Evolutionary conservation across 2,888 invertebrate species (phyloP).

Genomic region (Drosophila rubida): DNA sequence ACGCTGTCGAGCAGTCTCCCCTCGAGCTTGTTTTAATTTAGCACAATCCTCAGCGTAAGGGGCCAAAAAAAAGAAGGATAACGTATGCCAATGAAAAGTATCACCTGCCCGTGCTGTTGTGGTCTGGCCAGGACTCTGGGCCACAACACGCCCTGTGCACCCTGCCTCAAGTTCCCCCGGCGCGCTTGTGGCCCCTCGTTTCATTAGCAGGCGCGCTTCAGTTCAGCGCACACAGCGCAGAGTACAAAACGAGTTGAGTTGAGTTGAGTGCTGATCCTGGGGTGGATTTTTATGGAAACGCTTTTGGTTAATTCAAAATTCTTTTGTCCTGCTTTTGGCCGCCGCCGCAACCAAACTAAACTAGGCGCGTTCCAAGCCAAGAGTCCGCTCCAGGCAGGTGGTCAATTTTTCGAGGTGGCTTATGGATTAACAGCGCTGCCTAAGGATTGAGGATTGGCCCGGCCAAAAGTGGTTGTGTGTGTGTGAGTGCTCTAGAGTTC

Average conservation of each 20-base stretch:
- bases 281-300: constrained; percentile 76
- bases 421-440: constrained; percentile 62
- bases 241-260: constrained; percentile 15
- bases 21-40: constrained; percentile 6
- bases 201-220: constrained; percentile 59
- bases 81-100: constrained; percentile 52
- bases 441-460: constrained; percentile 42
- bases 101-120: constrained; percentile 61
- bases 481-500: constrained; percentile 42
- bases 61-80: constrained; percentile 20
- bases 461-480: constrained; percentile 1
- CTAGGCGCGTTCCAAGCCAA: constrained; percentile 56
- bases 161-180: constrained; percentile 4
- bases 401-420: constrained; percentile 50
- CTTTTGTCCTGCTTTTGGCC: constrained; percentile 69
- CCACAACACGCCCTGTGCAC: constrained; percentile 40
- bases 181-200: background rate
- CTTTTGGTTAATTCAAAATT: constrained; percentile 78
- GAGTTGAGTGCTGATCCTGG: constrained; percentile 45
- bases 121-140: constrained; percentile 7
- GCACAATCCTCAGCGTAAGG: constrained; percentile 5
- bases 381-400: constrained; percentile 58
- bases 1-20: background rate
- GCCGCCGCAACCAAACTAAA: constrained; percentile 31
- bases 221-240: constrained; percentile 68